A percentile compares a stretch with the other conserved stretches of the same genome.
Conservation (phyloP, 2,888 invertebrate genomes). For the Idaea straminata region DNA sequence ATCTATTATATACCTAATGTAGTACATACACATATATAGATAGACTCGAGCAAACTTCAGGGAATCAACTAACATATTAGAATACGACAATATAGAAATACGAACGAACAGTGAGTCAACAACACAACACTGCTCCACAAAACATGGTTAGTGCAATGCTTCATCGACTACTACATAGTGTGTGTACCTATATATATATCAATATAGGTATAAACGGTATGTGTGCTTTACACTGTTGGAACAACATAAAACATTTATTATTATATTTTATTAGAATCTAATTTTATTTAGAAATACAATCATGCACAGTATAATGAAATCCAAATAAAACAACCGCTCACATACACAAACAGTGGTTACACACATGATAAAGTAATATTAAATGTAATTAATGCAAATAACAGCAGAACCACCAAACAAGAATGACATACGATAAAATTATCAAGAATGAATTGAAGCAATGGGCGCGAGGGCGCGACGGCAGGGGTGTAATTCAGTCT, state of each 20-base stretch:
- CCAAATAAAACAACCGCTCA: slow-evolving; percentile 58
- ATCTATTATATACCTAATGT: background rate
- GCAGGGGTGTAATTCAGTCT: slow-evolving; percentile 77
- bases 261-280: slow-evolving; percentile 29
- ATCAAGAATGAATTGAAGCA: slow-evolving; percentile 67
- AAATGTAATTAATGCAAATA: slow-evolving; percentile 62
- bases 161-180: slow-evolving; percentile 30
- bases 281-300: slow-evolving; percentile 41
- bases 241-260: slow-evolving; percentile 33
- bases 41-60: slow-evolving; percentile 56
- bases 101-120: slow-evolving; percentile 47
- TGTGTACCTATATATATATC: too few species aligned
- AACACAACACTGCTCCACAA: slow-evolving; percentile 41
- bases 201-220: slow-evolving; percentile 36
- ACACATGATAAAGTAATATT: slow-evolving; percentile 68
- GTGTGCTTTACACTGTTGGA: slow-evolving; percentile 41
- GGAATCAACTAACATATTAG: slow-evolving; percentile 34
- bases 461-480: slow-evolving; percentile 57
- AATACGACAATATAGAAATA: slow-evolving; percentile 41
- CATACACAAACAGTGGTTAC: slow-evolving; percentile 70
- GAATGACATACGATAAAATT: slow-evolving; percentile 59
- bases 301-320: slow-evolving; percentile 55
- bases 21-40: slow-evolving; percentile 10
- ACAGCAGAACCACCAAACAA: slow-evolving; percentile 72
- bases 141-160: slow-evolving; percentile 36